phyloP scores from a whole-genome alignment of 1,140 invertebrate species.

The Neotoxoptera formosana region DNA sequence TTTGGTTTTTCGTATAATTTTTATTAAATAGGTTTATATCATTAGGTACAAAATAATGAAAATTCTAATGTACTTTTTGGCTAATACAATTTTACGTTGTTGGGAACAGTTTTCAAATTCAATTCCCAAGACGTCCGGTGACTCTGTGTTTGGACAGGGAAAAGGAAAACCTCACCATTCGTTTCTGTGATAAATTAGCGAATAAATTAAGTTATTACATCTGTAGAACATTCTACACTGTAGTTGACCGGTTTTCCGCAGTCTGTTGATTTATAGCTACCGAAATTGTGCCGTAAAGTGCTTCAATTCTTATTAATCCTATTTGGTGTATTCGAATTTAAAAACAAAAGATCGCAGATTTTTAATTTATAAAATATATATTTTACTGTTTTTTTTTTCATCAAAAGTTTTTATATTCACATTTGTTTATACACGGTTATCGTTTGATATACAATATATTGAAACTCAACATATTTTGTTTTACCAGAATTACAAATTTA shows the following conservation, averaged over 20 bases:
- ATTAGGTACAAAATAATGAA: neutral
- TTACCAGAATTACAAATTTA: neutral
- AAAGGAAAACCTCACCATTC: neutral
- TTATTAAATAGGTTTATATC: constrained; percentile 2
- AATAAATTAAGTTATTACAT: constrained; percentile 49
- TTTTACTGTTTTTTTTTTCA: too few relatives aligned
- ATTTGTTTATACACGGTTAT: neutral
- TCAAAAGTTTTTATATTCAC: too few relatives aligned
- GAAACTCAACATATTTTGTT: neutral
- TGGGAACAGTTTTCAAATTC: neutral
- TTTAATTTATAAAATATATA: neutral
- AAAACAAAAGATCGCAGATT: neutral
- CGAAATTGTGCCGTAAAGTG: neutral
- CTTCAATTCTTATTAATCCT: constrained; percentile 24
- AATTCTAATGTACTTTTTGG: neutral
- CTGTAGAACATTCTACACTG: neutral
- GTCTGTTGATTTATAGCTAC: constrained; percentile 24
- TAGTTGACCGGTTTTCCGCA: constrained; percentile 32
- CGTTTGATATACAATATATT: neutral
- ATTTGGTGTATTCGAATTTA: neutral
- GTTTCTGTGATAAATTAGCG: constrained; percentile 33
- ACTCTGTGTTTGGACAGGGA: neutral
- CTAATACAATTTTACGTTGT: neutral
- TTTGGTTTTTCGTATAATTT: neutral
- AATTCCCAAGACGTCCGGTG: neutral